These are phyloP conservation scores for Eupithecia inturbata DNA, from an alignment of 2,888 invertebrate species.

Conservation along the genomic window DNA sequence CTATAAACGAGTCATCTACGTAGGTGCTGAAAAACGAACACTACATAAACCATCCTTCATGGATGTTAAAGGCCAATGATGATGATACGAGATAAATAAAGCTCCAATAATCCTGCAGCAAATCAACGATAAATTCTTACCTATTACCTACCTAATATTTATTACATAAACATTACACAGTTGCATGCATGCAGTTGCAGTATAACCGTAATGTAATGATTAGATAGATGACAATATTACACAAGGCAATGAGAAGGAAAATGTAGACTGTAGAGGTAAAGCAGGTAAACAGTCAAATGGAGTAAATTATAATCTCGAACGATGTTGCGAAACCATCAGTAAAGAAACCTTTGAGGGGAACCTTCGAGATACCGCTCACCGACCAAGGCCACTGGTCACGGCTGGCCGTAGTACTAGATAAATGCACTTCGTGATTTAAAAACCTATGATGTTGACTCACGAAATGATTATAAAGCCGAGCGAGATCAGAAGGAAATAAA, in stretches of 20 bases:
- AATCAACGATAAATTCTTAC: background rate
- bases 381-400: conserved; percentile 76
- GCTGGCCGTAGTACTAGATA: conserved; percentile 74
- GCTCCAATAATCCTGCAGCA: background rate
- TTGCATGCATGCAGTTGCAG: conserved; percentile 4
- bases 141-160: background rate
- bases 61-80: too few species aligned
- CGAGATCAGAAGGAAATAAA: background rate
- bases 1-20: too few species aligned
- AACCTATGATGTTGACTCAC: conserved; percentile 21
- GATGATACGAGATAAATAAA: background rate
- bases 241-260: conserved; percentile 23
- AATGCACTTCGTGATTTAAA: conserved; percentile 48
- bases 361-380: conserved; percentile 73
- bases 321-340: conserved; percentile 64
- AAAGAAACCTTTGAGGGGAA: conserved; percentile 64
- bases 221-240: conserved; percentile 19
- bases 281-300: conserved; percentile 41
- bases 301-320: conserved; percentile 49
- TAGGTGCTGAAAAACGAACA: too few species aligned
- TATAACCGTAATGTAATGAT: background rate
- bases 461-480: conserved; percentile 5
- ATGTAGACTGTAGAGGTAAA: conserved; percentile 9
- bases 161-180: conserved; percentile 1
- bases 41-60: too few species aligned